A percentile compares a stretch with the other conserved stretches of the same genome.
Evolutionary conservation across 2,888 invertebrate species (phyloP).

Genomic region (Notodonta ziczac): DNA sequence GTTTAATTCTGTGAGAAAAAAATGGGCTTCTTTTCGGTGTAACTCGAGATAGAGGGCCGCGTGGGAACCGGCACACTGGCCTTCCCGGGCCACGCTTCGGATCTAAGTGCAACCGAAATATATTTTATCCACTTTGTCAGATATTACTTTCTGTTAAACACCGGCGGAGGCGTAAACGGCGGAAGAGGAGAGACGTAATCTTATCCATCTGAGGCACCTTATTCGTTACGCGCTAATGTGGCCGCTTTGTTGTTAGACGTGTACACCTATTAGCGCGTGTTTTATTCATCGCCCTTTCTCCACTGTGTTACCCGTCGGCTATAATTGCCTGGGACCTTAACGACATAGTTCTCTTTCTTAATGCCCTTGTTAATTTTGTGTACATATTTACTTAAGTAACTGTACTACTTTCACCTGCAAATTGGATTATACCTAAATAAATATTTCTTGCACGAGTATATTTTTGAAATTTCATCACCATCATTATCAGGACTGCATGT

Average conservation of each 20-base stretch:
- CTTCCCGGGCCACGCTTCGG: constrained; percentile 56
- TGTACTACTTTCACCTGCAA: constrained; percentile 41
- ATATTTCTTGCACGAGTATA: no score
- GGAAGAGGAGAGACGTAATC: constrained; percentile 66
- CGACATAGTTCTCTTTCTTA: constrained; percentile 68
- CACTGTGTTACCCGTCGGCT: constrained; percentile 58
- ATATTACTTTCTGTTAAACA: constrained; percentile 79
- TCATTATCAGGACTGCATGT: no score
- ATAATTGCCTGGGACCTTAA: constrained; percentile 64
- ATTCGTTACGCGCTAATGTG: constrained; percentile 76
- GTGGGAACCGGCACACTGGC: constrained; percentile 76
- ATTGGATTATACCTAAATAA: background rate
- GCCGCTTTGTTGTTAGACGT: constrained; percentile 65
- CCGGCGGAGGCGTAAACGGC: constrained; percentile 61
- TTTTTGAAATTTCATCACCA: no score
- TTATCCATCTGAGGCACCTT: constrained; percentile 74
- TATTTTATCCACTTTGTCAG: constrained; percentile 74
- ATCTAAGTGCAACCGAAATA: constrained; percentile 80
- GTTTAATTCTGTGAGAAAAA: constrained; percentile 83
- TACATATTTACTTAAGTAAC: constrained; percentile 51
- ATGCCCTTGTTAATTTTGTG: constrained; percentile 66
- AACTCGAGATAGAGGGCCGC: constrained; percentile 75
- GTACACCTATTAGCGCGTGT: constrained; percentile 70
- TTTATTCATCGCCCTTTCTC: constrained; percentile 74
- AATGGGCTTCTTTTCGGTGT: constrained; percentile 78